Evolutionary conservation across 2,113 vertebrate genomes (phyloP), one percentile per base, ranked within the genome.

Genomic region (Ammodytes marinus): DNA sequence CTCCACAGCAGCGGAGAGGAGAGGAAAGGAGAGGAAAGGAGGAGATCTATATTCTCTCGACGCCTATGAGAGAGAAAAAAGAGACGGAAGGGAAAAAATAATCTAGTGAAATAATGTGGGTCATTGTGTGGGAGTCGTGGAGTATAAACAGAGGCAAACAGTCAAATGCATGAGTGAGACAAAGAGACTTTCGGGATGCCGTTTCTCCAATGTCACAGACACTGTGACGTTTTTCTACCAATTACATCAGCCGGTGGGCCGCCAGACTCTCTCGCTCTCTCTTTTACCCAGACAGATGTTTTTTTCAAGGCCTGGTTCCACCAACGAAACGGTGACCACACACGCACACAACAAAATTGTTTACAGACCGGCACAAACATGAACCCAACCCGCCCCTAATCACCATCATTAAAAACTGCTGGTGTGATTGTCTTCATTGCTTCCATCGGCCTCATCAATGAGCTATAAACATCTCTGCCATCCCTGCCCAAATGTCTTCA

Each of bases 171-270:
- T 1, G 1, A 27, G 27, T 27, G 59, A 74, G 65, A 84, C 79
- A 83, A 74, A 86, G 85, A 77, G 81, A 73, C 65, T 82, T 60
- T 60, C 27, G 64, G 52, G 37, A 77, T 54, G 55, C 11, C 52
- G 13, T 80, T 84, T 59, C 55, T 84, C 67, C 68, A 59, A 49
- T 27, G 77, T 72, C 77, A n/a, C 60, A 80, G 42, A 75, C 60
- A 8, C 54, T 19, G 27, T 27, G 65, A 69, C 14, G 61, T 87
- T 88, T 87, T 88, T 80, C 71, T 66, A 80, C 46, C 75, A 64
- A 47, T 85, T 50, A 76, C 81, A 83, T 90, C 77, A 84, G 66
- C 63, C 74, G 5, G 27, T 27, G 57, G 50, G 55, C 40, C 1
- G 0, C 54, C 42, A 72, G 1, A 49, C 79, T 59, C 69, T 6